phyloP scores from a whole-genome alignment of 2,888 invertebrate species.

The Teleiodes luculella region DNA sequence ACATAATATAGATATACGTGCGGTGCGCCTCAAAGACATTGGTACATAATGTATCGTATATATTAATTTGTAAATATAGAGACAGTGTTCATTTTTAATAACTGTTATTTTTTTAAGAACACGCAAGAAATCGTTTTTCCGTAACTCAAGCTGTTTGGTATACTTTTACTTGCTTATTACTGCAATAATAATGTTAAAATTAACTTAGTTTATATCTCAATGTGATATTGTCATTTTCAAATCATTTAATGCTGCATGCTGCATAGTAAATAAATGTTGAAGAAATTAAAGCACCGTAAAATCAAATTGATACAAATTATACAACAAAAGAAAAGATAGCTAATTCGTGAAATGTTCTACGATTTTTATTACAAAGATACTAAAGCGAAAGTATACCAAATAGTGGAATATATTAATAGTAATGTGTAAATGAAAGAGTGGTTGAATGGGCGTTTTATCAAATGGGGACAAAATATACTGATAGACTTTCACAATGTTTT shows the following conservation, averaged over 20 bases:
- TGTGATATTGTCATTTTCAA: no score
- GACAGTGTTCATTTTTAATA: slow-evolving; percentile 70
- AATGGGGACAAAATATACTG: slow-evolving; percentile 54
- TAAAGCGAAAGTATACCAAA: neutral
- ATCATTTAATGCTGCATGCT: no score
- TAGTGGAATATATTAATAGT: slow-evolving; percentile 19
- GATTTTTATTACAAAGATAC: neutral
- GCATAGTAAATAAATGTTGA: no score
- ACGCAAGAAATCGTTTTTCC: slow-evolving; percentile 46
- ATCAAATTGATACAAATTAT: no score
- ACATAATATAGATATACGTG: slow-evolving; percentile 41
- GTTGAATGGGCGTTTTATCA: slow-evolving; percentile 41
- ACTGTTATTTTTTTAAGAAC: slow-evolving; percentile 71
- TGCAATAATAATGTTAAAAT: neutral
- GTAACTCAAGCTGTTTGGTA: slow-evolving; percentile 19
- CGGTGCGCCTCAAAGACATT: slow-evolving; percentile 32
- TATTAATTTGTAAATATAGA: slow-evolving; percentile 68
- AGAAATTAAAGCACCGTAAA: no score
- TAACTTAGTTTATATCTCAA: no score
- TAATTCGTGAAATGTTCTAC: no score
- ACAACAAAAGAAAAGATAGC: no score
- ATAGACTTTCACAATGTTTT: slow-evolving; percentile 32
- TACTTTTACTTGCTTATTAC: neutral
- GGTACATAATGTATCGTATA: slow-evolving; percentile 56
- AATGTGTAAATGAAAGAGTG: slow-evolving; percentile 39